Conservation (phyloP, 2,888 invertebrate species). For the Ctena decussata region DNA sequence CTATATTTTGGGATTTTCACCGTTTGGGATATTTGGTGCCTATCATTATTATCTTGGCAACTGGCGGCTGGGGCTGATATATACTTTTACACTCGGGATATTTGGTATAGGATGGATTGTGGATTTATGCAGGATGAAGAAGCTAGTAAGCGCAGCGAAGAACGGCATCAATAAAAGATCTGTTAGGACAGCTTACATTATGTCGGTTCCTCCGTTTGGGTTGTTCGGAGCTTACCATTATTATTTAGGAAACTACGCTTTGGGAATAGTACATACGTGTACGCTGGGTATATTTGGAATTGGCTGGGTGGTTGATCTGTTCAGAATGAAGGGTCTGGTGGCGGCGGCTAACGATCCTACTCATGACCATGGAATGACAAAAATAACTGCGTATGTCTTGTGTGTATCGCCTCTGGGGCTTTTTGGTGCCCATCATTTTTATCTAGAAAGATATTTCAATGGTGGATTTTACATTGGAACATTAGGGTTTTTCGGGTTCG, state of each 20-base stretch:
- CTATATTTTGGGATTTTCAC: constrained; percentile 58
- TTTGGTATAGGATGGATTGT: constrained; percentile 67
- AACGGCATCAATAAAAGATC: constrained; percentile 54
- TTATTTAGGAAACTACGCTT: constrained; percentile 57
- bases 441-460: constrained; percentile 58
- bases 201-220: constrained; percentile 64
- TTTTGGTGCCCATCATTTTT: constrained; percentile 63
- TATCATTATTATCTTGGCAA: constrained; percentile 65
- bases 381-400: constrained; percentile 60
- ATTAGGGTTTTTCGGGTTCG: constrained; percentile 60
- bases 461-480: constrained; percentile 57
- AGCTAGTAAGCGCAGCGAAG: constrained; percentile 47
- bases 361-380: constrained; percentile 60
- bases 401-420: constrained; percentile 61
- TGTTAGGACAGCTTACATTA: constrained; percentile 58
- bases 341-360: constrained; percentile 60
- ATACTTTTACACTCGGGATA: constrained; percentile 62
- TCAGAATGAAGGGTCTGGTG: constrained; percentile 61
- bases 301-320: constrained; percentile 60
- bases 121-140: constrained; percentile 59
- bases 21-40: constrained; percentile 61
- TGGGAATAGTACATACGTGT: constrained; percentile 61
- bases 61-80: constrained; percentile 52
- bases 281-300: constrained; percentile 61
- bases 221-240: constrained; percentile 64